A percentile compares a stretch with the other conserved stretches of the same genome.
These are phyloP conservation scores for Bombus difficillimus DNA, from an alignment of 1,140 invertebrate genomes.

Conservation along the genomic window DNA sequence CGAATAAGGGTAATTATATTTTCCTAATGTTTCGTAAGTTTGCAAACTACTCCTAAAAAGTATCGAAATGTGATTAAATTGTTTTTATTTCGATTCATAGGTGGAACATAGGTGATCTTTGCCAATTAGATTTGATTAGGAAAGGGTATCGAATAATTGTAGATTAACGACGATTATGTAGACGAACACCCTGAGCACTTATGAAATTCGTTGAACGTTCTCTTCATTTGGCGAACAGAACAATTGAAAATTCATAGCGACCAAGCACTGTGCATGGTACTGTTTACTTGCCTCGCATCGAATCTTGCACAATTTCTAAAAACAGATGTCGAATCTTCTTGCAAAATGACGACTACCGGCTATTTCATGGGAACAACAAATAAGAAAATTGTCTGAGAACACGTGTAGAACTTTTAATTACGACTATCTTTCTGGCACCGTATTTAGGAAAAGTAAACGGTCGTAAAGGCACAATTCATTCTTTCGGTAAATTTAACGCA, in stretches of 20 bases:
- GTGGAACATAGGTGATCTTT: background rate
- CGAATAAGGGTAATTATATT: background rate
- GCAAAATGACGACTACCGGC: no score
- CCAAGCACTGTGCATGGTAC: slow-evolving; percentile 15
- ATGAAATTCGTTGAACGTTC: slow-evolving; percentile 1
- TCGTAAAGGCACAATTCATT: slow-evolving; percentile 1
- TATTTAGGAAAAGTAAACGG: slow-evolving; percentile 10
- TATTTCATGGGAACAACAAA: slow-evolving; percentile 2
- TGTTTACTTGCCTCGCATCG: slow-evolving; percentile 11
- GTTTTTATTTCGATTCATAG: no score
- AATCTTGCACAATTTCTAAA: slow-evolving; percentile 7
- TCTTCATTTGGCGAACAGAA: background rate
- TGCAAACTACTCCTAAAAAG: background rate
- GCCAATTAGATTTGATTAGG: background rate
- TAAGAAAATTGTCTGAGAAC: slow-evolving; percentile 15
- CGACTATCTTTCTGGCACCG: background rate
- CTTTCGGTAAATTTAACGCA: background rate
- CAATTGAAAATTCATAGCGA: slow-evolving; percentile 39
- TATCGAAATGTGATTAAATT: slow-evolving; percentile 28
- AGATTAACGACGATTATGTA: no score
- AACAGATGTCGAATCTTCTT: background rate
- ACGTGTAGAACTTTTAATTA: slow-evolving; percentile 23
- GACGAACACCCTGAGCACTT: background rate
- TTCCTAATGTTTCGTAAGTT: background rate
- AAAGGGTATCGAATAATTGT: background rate